Base-by-base conservation (phyloP, 2,113 vertebrate genomes). In the Rhinoptilus africanus region DNA sequence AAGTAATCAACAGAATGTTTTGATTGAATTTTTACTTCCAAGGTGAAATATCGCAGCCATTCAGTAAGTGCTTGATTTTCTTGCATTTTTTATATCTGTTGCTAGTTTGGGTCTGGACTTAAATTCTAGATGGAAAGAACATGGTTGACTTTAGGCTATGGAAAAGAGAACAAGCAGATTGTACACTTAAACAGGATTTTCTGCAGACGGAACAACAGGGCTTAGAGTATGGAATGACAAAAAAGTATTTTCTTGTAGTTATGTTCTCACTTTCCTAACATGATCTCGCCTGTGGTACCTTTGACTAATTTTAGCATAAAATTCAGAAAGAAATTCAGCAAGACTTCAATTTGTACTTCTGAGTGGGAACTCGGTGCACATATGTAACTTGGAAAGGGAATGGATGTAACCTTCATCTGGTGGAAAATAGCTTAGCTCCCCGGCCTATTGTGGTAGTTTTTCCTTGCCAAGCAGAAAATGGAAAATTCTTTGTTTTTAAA, bases 391-490 rank as follows among this genome's bases (percentile, higher is more conserved):
- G 54, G 60, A 37, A 51, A 53, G 28, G 81, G 63, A 68, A 73
- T 5, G 51, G 48, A 15, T 68, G 53, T 48, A 64, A 18, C 48
- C 27, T 72, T 50, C n/a, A 11, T 4, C 71, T 48, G 73, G 10
- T 64, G 39, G 37, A 7, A 56, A 14, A 18, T 3, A 48, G 43
- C 43, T 59, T 14, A 14, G 68, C 56, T 51, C 48, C 62, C 37
- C 2, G 8, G 32, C 12, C 64, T 37, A 0, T 2, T n/a, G 89
- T 12, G 19, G 54, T 5, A 22, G 24, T 1, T 37, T 14, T 60
- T 30, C 74, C 66, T 74, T 78, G 89, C 45, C 39, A 30, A 43
- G 56, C 26, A 74, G 83, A 45, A 71, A 60, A 43, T 10, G 59
- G 74, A 78, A 60, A 62, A 22, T 5, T 34, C 14, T 82, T 71